phyloP scores from a whole-genome alignment of 2,888 invertebrate genomes.

The Nudaria mundana region DNA sequence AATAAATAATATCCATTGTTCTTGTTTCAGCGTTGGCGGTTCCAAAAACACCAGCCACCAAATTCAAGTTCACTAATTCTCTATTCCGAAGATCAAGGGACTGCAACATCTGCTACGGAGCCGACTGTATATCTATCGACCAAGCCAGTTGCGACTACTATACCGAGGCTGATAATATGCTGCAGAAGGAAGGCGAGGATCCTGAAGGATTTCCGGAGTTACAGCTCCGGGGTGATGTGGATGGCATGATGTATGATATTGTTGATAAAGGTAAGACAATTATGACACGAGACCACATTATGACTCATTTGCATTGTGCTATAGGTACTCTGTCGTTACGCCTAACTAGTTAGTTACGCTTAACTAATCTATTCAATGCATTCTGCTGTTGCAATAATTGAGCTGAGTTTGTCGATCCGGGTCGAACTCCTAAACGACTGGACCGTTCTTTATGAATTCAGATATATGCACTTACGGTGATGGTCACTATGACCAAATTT shows the following conservation, averaged over 20 bases:
- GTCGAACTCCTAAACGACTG: no score
- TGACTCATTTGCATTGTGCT: no score
- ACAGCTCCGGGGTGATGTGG: slow-evolving; percentile 23
- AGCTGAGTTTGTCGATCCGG: no score
- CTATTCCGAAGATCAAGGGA: slow-evolving; percentile 19
- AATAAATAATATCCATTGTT: no score
- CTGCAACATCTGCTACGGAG: slow-evolving; percentile 47
- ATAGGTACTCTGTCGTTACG: no score
- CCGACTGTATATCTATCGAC: slow-evolving; percentile 41
- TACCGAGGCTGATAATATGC: slow-evolving; percentile 27
- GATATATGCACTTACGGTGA: no score
- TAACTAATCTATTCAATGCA: no score
- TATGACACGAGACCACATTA: no score
- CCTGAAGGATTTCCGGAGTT: not conserved
- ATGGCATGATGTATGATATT: slow-evolving; percentile 38
- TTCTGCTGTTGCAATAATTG: no score
- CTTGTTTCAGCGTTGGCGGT: slow-evolving; percentile 1
- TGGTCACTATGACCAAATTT: no score
- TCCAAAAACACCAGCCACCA: not conserved
- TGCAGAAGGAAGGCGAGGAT: slow-evolving; percentile 18
- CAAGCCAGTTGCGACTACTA: slow-evolving; percentile 47
- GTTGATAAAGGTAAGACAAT: slow-evolving; percentile 45
- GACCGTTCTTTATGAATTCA: no score
- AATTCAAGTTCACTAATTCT: slow-evolving; percentile 12
- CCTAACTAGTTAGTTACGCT: no score